A percentile compares a stretch with the other conserved stretches of the same genome.
Conservation (phyloP, 2,797 vertebrate species). For the Phoeniculus purpureus region DNA sequence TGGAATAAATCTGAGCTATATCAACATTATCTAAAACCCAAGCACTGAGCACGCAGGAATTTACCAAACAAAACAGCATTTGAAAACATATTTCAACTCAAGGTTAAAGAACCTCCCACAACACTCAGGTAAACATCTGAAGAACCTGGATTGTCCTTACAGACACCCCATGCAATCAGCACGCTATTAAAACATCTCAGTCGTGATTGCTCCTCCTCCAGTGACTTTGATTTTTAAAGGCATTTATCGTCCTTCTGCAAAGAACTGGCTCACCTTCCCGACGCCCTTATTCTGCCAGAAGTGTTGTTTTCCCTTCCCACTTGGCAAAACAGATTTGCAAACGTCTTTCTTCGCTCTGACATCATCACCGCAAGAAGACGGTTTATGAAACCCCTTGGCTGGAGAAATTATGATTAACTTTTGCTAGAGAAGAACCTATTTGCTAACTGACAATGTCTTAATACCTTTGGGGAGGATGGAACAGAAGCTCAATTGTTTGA, state of each 20-base stretch:
- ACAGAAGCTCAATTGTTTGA: constrained; percentile 59
- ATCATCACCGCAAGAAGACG: not conserved
- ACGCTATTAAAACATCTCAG: constrained; percentile 6
- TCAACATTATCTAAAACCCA: not conserved
- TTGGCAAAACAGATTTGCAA: constrained; percentile 6
- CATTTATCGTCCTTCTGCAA: not conserved
- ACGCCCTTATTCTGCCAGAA: not conserved
- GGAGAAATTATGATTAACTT: constrained; percentile 39
- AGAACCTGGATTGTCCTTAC: not conserved
- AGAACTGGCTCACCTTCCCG: not conserved
- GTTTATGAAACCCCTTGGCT: not conserved
- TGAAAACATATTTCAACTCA: not conserved
- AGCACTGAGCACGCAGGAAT: not conserved
- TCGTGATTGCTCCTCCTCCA: not conserved
- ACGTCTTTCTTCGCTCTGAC: not conserved
- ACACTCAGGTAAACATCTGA: not conserved
- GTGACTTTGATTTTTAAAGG: constrained; percentile 12
- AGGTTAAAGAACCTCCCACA: not conserved
- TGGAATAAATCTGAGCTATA: not conserved
- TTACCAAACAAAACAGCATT: not conserved
- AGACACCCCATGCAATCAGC: not conserved
- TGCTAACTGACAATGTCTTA: constrained; percentile 56
- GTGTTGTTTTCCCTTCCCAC: not conserved
- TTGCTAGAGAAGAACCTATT: constrained; percentile 39
- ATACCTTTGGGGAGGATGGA: constrained; percentile 41